Conservation (phyloP, 1,140 invertebrate species). For the Bemisia tabaci region DNA sequence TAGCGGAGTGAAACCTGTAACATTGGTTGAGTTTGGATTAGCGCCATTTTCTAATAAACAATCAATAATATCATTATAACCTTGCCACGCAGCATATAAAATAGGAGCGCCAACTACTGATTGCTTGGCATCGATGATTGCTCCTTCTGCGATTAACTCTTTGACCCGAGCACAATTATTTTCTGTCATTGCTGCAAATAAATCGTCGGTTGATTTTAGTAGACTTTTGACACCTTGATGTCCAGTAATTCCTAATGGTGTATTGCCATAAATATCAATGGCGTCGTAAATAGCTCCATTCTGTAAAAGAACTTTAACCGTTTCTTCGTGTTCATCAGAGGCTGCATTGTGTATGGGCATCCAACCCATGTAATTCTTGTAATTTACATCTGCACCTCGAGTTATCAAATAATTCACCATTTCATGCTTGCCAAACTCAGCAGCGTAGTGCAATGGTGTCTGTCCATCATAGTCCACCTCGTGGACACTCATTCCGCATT, state of each 20-base stretch:
- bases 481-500: constrained; percentile 5
- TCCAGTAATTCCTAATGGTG: not conserved
- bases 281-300: constrained; percentile 24
- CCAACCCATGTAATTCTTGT: constrained; percentile 23
- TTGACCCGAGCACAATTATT: not conserved
- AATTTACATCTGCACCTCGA: constrained; percentile 12
- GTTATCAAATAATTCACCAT: constrained; percentile 27
- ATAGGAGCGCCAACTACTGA: constrained; percentile 10
- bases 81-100: constrained; percentile 5
- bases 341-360: constrained; percentile 34
- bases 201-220: not conserved
- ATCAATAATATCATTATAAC: not conserved
- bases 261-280: no score
- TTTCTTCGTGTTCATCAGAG: constrained; percentile 29
- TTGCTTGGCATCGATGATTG: constrained; percentile 14
- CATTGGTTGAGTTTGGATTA: not conserved
- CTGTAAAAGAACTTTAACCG: constrained; percentile 30
- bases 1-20: constrained; percentile 28
- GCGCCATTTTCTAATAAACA: not conserved
- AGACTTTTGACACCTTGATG: not conserved
- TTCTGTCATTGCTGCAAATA: not conserved
- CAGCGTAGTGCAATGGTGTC: constrained; percentile 12
- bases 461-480: not conserved
- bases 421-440: constrained; percentile 27
- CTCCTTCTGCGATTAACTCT: constrained; percentile 10